Conservation (phyloP, 1,140 invertebrate species). For the Aphelenchoides avenae region DNA sequence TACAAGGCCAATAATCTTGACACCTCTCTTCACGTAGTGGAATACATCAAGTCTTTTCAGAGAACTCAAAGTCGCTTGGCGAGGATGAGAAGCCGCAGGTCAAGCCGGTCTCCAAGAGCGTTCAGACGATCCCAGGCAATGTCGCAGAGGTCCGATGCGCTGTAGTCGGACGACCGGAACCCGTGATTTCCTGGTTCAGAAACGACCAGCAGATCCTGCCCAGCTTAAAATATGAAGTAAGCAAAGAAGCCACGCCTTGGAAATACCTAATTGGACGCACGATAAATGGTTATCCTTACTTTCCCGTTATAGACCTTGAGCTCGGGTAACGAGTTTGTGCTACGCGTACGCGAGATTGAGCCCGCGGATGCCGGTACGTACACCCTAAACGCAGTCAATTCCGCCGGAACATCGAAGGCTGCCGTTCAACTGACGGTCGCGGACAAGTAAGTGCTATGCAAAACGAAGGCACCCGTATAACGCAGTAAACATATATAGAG, state of each 20-base stretch:
- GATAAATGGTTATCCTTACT: neutral
- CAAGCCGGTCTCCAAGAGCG: neutral
- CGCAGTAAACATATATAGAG: neutral
- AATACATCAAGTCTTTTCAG: neutral
- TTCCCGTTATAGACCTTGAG: slow-evolving; percentile 38
- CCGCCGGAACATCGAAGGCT: slow-evolving; percentile 29
- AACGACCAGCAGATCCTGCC: slow-evolving; percentile 26
- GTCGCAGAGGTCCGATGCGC: neutral
- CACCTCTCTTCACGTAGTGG: neutral
- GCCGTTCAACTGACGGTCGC: slow-evolving; percentile 24
- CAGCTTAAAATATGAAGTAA: slow-evolving; percentile 29
- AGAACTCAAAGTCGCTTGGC: slow-evolving; percentile 1
- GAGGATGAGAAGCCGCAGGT: neutral
- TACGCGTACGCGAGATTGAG: slow-evolving; percentile 36
- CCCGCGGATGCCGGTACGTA: slow-evolving; percentile 44
- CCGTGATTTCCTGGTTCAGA: slow-evolving; percentile 48
- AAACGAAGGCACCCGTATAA: slow-evolving; percentile 1
- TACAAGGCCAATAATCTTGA: slow-evolving; percentile 1
- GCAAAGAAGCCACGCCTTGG: neutral
- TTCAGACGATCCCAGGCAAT: neutral
- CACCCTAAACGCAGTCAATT: slow-evolving; percentile 41
- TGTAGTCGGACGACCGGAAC: slow-evolving; percentile 1
- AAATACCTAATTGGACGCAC: neutral
- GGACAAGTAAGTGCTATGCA: slow-evolving; percentile 9
- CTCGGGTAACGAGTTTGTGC: slow-evolving; percentile 34